Base-by-base conservation (phyloP, 64 coral and sea anemone species). In the Catalaphyllia jardinei region DNA sequence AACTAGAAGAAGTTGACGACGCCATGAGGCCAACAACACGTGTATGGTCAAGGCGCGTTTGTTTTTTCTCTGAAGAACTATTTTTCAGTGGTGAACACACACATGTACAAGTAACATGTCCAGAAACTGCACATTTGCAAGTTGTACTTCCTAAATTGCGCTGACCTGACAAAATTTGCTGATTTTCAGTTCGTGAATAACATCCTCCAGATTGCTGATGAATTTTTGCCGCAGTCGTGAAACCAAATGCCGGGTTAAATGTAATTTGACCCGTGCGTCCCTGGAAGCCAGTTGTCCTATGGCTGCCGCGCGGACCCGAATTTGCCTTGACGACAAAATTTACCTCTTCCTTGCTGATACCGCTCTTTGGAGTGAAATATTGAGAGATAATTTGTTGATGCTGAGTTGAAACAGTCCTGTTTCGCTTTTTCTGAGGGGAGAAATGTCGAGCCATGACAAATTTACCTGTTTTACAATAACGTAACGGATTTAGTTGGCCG, bases 291-390 rank as follows among this genome's bases (percentile, higher is more conserved):
- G 29, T 5, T 12, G 54, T 10, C 31, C 11, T 8, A 61, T 11
- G 10, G 16, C n/a, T 62, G 8, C 79, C 17, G 18, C 18, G 46
- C 0, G 60, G 71, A 7, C 22, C 18, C 22, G 89, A 27, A 62
- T 57, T 83, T 62, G 19, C 59, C 31, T 55, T 84, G 51, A 84
- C 79, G 20, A 74, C 33, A 60, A 91, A 91, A 60, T 91, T 91
- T 27, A 91, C 89, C 0, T 73, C 59, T 77, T 86, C 89, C 85
- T 91, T 86, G 11, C 29, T 65, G 52, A 91, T 91, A 10, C 80
- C 89, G 50, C 89, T 85, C 63, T 62, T 91, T 38, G 89, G 89
- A 87, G 63, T 72, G 20, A 87, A 87, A 60, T 76, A 87, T 15
- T 79, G 74, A 8, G 83, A 87, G 38, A 92, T 92, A 13, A 78